Conservation (phyloP, 1,140 invertebrate species). For the Cotesia typhae region DNA sequence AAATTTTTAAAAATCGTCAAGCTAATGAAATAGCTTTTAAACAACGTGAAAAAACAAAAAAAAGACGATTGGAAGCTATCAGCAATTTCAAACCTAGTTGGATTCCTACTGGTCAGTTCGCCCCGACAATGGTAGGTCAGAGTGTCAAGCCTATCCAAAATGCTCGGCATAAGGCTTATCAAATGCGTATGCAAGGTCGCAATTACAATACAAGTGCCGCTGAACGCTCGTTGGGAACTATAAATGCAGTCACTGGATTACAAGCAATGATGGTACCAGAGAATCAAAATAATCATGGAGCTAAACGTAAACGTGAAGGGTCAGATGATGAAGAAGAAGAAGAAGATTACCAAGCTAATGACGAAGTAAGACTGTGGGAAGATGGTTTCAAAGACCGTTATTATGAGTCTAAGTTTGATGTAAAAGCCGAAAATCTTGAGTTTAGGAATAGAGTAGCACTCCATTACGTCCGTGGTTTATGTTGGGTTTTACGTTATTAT, state of each 20-base stretch:
- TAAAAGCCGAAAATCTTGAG: conserved; percentile 78
- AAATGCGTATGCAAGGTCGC: conserved; percentile 68
- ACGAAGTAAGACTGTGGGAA: conserved; percentile 97
- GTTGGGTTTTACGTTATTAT: conserved; percentile 98
- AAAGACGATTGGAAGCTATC: conserved; percentile 65
- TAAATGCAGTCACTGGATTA: conserved; percentile 53
- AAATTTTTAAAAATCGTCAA: conserved; percentile 95
- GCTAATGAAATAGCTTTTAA: conserved; percentile 85
- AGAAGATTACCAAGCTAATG: conserved; percentile 83
- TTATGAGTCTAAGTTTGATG: conserved; percentile 97
- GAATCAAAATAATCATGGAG: conserved; percentile 44
- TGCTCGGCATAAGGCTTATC: conserved; percentile 75
- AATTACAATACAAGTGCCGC: conserved; percentile 50
- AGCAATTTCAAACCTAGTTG: conserved; percentile 74
- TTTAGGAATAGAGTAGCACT: conserved; percentile 87
- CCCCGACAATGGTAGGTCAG: conserved; percentile 70
- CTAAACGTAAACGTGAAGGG: conserved; percentile 65
- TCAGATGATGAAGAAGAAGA: conserved; percentile 67
- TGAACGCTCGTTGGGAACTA: conserved; percentile 45
- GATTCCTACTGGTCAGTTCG: conserved; percentile 77
- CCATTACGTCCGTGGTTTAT: conserved; percentile 94
- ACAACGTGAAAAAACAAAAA: conserved; percentile 78
- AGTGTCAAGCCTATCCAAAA: conserved; percentile 68
- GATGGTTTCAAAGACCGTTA: conserved; percentile 98
- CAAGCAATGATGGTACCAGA: conserved; percentile 63